Evolutionary conservation across 2,888 invertebrate species (phyloP).

Genomic region (Harmothoe impar): DNA sequence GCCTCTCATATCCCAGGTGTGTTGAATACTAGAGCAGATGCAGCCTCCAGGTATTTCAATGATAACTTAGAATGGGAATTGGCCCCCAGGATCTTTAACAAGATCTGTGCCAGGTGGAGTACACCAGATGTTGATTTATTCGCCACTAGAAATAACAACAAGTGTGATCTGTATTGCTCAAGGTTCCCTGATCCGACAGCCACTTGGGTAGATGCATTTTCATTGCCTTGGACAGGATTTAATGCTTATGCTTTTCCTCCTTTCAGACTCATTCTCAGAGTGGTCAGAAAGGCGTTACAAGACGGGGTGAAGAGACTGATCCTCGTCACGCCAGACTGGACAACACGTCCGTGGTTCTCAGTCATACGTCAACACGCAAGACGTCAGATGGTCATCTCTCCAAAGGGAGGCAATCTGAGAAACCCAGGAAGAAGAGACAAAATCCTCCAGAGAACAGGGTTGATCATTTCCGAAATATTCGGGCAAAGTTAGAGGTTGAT

Average conservation of each 20-base stretch:
- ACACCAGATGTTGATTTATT: neutral
- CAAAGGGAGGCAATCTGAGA: too few species aligned
- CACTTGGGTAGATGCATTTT: neutral
- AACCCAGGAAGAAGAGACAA: too few species aligned
- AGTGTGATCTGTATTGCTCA: neutral
- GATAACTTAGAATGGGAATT: slow-evolving; percentile 6
- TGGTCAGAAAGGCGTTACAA: neutral
- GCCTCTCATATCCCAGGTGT: neutral
- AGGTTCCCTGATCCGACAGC: neutral
- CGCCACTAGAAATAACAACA: neutral
- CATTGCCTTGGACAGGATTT: neutral
- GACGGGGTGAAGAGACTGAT: neutral
- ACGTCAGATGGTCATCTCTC: too few species aligned
- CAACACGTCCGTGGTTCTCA: too few species aligned
- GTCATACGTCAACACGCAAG: too few species aligned
- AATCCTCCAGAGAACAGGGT: too few species aligned
- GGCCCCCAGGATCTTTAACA: neutral
- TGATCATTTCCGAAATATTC: too few species aligned
- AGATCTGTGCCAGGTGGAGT: neutral
- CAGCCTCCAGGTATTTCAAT: neutral
- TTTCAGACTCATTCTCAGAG: neutral
- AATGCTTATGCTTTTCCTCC: neutral
- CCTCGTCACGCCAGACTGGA: neutral
- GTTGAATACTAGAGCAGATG: neutral
- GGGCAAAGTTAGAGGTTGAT: too few species aligned